These are phyloP conservation scores for Silvanus unidentatus DNA, from an alignment of 2,888 invertebrate genomes.

Conservation along the genomic window DNA sequence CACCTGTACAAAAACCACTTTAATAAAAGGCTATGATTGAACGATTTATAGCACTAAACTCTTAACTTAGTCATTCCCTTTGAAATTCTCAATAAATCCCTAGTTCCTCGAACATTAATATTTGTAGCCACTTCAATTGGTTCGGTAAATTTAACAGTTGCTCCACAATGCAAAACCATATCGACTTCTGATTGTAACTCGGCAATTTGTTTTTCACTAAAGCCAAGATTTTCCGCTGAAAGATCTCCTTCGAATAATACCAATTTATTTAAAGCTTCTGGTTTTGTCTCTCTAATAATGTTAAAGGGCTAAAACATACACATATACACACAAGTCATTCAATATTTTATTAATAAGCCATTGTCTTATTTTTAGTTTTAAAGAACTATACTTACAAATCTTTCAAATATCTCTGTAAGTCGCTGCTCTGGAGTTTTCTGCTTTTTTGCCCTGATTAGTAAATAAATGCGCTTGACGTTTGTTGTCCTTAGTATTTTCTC, in stretches of 20 bases:
- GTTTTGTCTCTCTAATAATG: too few relatives aligned
- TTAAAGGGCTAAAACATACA: too few relatives aligned
- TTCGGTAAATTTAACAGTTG: constrained; percentile 66
- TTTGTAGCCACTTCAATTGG: constrained; percentile 55
- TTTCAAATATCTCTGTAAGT: constrained; percentile 24
- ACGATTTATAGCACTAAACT: constrained; percentile 35
- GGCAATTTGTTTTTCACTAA: constrained; percentile 41
- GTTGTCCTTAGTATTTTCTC: constrained; percentile 20
- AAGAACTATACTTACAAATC: not conserved
- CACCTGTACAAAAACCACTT: not conserved
- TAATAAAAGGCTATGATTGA: not conserved
- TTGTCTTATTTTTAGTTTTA: too few relatives aligned
- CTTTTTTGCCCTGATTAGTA: constrained; percentile 29
- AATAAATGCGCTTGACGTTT: constrained; percentile 20
- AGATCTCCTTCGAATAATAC: not conserved
- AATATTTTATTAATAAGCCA: too few relatives aligned
- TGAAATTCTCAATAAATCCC: constrained; percentile 55
- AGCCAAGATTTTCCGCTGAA: not conserved
- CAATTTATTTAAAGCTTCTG: not conserved
- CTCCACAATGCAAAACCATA: constrained; percentile 66
- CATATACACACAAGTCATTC: too few relatives aligned
- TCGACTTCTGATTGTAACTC: constrained; percentile 48
- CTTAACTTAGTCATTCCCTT: constrained; percentile 55
- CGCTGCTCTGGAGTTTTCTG: constrained; percentile 19
- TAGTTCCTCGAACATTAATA: constrained; percentile 59